phyloP scores from a whole-genome alignment of 2,888 invertebrate genomes.

The Liposcelis brunnea region DNA sequence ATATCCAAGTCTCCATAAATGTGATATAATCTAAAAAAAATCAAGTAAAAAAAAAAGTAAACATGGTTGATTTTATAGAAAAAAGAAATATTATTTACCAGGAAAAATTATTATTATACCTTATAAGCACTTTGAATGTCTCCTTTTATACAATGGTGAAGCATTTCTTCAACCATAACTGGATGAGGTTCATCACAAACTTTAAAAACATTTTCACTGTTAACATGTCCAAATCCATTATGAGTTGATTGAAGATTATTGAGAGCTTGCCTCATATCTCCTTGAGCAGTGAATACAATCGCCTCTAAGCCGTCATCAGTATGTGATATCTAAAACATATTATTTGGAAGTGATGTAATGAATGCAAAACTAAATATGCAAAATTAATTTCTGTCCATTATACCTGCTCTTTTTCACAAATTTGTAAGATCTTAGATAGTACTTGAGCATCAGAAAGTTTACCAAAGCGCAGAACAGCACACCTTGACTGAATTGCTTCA shows the following conservation, averaged over 20 bases:
- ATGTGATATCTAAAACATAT: conserved; percentile 42
- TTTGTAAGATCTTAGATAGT: conserved; percentile 57
- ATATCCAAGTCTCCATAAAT: conserved; percentile 87
- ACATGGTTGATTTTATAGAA: conserved; percentile 6
- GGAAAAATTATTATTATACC: conserved; percentile 22
- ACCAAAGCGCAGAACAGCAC: conserved; percentile 88
- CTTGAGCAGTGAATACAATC: conserved; percentile 94
- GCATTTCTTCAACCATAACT: conserved; percentile 76
- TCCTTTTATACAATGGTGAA: conserved; percentile 60
- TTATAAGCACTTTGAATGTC: conserved; percentile 76
- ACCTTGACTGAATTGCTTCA: conserved; percentile 96
- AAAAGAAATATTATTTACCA: neutral
- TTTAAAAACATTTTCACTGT: conserved; percentile 88
- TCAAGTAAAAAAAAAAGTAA: too few species aligned
- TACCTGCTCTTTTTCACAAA: conserved; percentile 58
- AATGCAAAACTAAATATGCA: too few species aligned
- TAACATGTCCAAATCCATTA: conserved; percentile 84
- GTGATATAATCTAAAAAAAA: conserved; percentile 49
- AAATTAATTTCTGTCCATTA: conserved; percentile 16
- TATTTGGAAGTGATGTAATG: too few species aligned
- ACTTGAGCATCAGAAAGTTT: conserved; percentile 82
- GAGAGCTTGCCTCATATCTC: conserved; percentile 92
- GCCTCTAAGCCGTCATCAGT: conserved; percentile 89
- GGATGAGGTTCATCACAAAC: conserved; percentile 99
- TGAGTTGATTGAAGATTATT: conserved; percentile 94